These are phyloP conservation scores for Drosophila ogumai DNA, from an alignment of 1,140 invertebrate species.

Conservation along the genomic window DNA sequence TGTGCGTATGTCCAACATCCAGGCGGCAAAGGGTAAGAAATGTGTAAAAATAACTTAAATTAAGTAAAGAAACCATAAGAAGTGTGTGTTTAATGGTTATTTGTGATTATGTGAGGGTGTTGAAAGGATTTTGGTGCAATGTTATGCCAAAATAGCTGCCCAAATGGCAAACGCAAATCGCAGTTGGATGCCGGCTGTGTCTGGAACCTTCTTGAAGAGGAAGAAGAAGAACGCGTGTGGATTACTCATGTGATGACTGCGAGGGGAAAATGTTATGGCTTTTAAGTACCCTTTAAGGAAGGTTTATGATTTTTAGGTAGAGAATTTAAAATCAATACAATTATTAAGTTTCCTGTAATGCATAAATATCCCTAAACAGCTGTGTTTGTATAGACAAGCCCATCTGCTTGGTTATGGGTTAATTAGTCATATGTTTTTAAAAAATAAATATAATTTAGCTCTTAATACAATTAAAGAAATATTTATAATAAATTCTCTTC, in stretches of 20 bases:
- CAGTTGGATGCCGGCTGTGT: slow-evolving; percentile 72
- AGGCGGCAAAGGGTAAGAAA: slow-evolving; percentile 97
- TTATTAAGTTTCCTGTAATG: not conserved
- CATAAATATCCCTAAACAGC: not conserved
- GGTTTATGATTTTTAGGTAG: not conserved
- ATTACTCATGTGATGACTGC: slow-evolving; percentile 79
- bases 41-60: slow-evolving; percentile 7
- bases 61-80: not conserved
- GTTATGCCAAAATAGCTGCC: not conserved
- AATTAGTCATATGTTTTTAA: slow-evolving; percentile 9
- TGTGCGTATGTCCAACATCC: slow-evolving; percentile 97
- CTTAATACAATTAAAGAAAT: not conserved
- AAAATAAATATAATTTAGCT: not conserved
- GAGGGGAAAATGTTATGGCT: slow-evolving; percentile 12
- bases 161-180: slow-evolving; percentile 41
- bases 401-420: not conserved
- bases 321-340: not conserved
- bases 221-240: slow-evolving; percentile 41
- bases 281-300: slow-evolving; percentile 6
- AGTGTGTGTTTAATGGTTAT: not conserved
- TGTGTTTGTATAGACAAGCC: not conserved
- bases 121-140: not conserved
- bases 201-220: slow-evolving; percentile 73
- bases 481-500: not conserved
- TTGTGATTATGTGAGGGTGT: slow-evolving; percentile 4